A percentile compares a stretch with the other conserved stretches of the same genome.
These are phyloP conservation scores for Drymonia ruficornis DNA, from an alignment of 2,888 invertebrate species.

Conservation along the genomic window DNA sequence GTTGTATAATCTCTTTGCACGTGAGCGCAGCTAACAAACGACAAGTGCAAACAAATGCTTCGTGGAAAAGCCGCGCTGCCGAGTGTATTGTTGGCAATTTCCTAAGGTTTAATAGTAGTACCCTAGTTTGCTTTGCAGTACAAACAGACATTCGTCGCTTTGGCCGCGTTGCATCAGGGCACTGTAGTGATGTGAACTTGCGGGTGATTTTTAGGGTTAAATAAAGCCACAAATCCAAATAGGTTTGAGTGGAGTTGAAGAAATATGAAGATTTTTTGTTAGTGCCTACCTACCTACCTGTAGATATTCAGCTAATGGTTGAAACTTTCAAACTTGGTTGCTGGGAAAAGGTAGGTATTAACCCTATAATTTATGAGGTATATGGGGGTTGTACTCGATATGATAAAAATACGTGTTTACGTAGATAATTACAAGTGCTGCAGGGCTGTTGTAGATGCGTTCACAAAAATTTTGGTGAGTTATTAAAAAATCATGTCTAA, in stretches of 20 bases:
- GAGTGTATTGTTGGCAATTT: slow-evolving; percentile 48
- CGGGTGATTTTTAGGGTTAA: neutral
- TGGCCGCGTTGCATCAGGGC: slow-evolving; percentile 5
- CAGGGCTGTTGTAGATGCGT: too few species aligned
- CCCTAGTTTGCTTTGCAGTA: slow-evolving; percentile 53
- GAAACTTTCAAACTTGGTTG: too few species aligned
- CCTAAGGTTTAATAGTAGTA: slow-evolving; percentile 55
- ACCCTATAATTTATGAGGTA: too few species aligned
- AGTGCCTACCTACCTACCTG: too few species aligned
- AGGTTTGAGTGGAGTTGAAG: neutral
- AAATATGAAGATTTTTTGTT: slow-evolving; percentile 3
- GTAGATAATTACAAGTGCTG: too few species aligned
- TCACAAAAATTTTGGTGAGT: too few species aligned
- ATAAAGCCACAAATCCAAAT: neutral
- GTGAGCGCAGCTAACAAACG: neutral
- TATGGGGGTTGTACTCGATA: too few species aligned
- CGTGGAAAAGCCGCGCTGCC: slow-evolving; percentile 35
- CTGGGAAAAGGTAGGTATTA: too few species aligned
- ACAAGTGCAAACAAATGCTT: slow-evolving; percentile 29
- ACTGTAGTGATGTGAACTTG: slow-evolving; percentile 5
- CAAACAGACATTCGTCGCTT: slow-evolving; percentile 43
- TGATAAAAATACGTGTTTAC: too few species aligned
- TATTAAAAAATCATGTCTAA: too few species aligned
- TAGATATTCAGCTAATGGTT: too few species aligned
- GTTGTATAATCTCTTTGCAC: slow-evolving; percentile 4